Base-by-base conservation (phyloP, 2,797 vertebrate genomes). In the Echiichthys vipera region DNA sequence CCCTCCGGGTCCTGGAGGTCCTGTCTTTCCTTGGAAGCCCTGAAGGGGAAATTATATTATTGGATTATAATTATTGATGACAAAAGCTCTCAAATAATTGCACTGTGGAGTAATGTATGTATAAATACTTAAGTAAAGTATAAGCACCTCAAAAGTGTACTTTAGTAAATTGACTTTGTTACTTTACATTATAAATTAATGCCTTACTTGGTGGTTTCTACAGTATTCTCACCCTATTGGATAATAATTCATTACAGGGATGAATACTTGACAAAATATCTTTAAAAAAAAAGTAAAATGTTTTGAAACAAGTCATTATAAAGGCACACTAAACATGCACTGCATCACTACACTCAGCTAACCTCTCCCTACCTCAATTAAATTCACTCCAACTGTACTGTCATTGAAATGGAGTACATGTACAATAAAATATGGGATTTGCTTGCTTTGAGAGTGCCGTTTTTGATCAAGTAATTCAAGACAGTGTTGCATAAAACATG, bases 21-120 rank as follows among this genome's bases (percentile, higher is more conserved):
- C 98, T 0, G 98, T 99, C 89, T 99, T 99, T 69, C 98, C 98
- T 97, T 99, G 97, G 92, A 99, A 99, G 73, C 98, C 98, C 98
- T 99, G 86, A 78, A 56, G 73, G 56, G 5, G 47, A 32, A 85
- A 84, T 71, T n/a, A 74, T n/a, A n/a, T n/a, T n/a, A n/a, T n/a
- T n/a, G n/a, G n/a, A n/a, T n/a, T n/a, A n/a, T n/a, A n/a, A n/a
- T n/a, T n/a, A n/a, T n/a, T n/a, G n/a, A n/a, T n/a, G n/a, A n/a
- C n/a, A n/a, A n/a, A 58, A 30, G 18, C 27, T 2, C n/a, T n/a
- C n/a, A n/a, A 32, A 53, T n/a, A 53, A 53, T 20, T 25, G 14
- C 27, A 27, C 14, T 27, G 11, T 27, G n/a, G 17, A 4, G 17
- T 24, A 42, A 42, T 12, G 30, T 7, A 30, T 5, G 13, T 22